Percentiles rank a stretch among this genome's conserved stretches.
phyloP scores from a whole-genome alignment of 1,140 invertebrate species.

The Cotesia glomerata region DNA sequence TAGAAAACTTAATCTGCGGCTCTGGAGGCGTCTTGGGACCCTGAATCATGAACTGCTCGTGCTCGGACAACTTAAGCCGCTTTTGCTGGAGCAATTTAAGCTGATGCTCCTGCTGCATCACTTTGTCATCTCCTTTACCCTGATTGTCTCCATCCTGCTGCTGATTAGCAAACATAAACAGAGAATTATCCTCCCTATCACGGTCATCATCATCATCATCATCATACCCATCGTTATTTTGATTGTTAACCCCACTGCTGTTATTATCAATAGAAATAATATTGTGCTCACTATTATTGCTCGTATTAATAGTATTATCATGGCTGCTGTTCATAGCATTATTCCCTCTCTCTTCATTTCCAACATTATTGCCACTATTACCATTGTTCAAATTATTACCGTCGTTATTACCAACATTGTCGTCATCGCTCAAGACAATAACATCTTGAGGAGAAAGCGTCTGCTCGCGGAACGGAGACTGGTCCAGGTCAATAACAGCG shows the following conservation, averaged over 20 bases:
- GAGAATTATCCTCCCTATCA: neutral
- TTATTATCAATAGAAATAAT: neutral
- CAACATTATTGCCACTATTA: conserved; percentile 49
- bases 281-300: neutral
- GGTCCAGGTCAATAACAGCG: conserved; percentile 83
- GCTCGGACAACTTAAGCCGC: conserved; percentile 44
- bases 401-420: conserved; percentile 61
- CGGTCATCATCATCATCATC: neutral
- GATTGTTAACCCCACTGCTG: neutral
- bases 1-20: conserved; percentile 74
- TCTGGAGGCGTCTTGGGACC: conserved; percentile 80
- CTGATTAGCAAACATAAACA: neutral
- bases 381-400: conserved; percentile 30
- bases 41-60: conserved; percentile 57
- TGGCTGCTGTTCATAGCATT: neutral
- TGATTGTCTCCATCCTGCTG: neutral
- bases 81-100: conserved; percentile 9
- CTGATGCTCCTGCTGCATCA: conserved; percentile 27
- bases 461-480: conserved; percentile 81
- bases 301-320: neutral
- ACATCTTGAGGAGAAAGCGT: conserved; percentile 80
- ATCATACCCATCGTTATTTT: neutral
- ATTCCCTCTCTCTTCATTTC: neutral
- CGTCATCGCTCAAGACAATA: conserved; percentile 82
- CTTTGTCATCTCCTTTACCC: neutral